A percentile compares a stretch with the other conserved stretches of the same genome.
These are phyloP conservation scores for Aulostomus chinensis DNA, from an alignment of 2,797 vertebrate species.

Conservation along the genomic window DNA sequence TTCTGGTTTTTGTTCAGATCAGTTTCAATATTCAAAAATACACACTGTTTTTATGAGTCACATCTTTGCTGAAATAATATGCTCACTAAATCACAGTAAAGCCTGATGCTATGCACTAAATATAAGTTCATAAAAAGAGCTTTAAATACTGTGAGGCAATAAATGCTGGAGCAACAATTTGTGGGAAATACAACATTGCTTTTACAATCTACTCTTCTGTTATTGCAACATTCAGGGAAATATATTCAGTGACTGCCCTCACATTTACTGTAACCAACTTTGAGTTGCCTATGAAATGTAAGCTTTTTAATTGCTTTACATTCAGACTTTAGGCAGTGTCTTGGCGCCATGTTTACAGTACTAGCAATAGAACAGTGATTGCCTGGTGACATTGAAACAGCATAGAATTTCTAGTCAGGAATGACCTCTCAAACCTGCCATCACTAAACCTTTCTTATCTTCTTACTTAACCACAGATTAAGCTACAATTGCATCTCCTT, in stretches of 20 bases:
- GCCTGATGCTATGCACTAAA: slow-evolving; percentile 41
- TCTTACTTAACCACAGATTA: slow-evolving; percentile 24
- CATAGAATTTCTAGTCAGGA: slow-evolving; percentile 27
- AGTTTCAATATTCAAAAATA: slow-evolving; percentile 71
- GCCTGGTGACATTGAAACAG: slow-evolving; percentile 37
- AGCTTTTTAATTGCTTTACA: slow-evolving; percentile 20
- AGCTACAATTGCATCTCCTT: slow-evolving; percentile 41
- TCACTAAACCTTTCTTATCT: slow-evolving; percentile 37
- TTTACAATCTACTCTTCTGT: slow-evolving; percentile 34
- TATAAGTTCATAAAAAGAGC: slow-evolving; percentile 45
- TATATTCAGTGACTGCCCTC: slow-evolving; percentile 10
- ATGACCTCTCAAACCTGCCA: slow-evolving; percentile 31
- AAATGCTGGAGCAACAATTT: slow-evolving; percentile 4
- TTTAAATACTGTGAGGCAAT: slow-evolving; percentile 8
- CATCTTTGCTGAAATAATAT: slow-evolving; percentile 62
- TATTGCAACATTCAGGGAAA: slow-evolving; percentile 12
- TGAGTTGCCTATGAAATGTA: slow-evolving; percentile 32
- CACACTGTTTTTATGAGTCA: slow-evolving; percentile 61
- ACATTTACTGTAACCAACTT: slow-evolving; percentile 33
- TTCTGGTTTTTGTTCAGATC: slow-evolving; percentile 71
- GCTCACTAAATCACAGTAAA: slow-evolving; percentile 66
- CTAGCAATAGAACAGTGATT: slow-evolving; percentile 25
- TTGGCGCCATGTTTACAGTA: neutral
- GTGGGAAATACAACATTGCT: slow-evolving; percentile 34
- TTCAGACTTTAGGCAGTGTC: slow-evolving; percentile 16